phyloP scores from a whole-genome alignment of 2,888 invertebrate species.

The Pristionchus fissidentatus region DNA sequence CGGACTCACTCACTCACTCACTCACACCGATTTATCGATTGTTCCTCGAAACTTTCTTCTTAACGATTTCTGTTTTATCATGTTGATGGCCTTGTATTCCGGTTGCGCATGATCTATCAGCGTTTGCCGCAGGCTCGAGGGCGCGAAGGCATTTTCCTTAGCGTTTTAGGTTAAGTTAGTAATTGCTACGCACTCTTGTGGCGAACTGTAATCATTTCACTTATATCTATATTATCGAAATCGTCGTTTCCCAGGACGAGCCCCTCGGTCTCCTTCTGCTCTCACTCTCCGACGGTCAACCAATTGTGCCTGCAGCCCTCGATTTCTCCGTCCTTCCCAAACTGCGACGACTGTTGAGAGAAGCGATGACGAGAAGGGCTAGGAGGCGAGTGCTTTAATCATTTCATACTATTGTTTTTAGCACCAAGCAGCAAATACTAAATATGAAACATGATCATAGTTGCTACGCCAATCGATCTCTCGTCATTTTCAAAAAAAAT shows the following conservation, averaged over 20 bases:
- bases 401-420: neutral
- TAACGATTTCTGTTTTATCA: too few species aligned
- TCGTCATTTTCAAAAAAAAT: neutral
- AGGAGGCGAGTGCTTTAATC: slow-evolving; percentile 14
- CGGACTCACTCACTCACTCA: too few species aligned
- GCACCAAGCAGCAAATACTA: too few species aligned
- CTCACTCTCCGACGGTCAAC: slow-evolving; percentile 36
- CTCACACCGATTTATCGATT: too few species aligned
- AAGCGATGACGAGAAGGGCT: slow-evolving; percentile 21
- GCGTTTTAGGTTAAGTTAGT: too few species aligned
- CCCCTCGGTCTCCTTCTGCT: slow-evolving; percentile 40
- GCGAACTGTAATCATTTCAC: neutral
- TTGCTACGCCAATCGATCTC: too few species aligned
- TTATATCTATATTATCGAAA: neutral
- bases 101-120: too few species aligned
- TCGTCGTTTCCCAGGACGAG: neutral
- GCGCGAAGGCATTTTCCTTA: too few species aligned
- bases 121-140: too few species aligned
- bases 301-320: slow-evolving; percentile 43
- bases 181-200: neutral
- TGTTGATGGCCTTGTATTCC: too few species aligned
- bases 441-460: too few species aligned
- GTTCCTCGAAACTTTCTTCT: too few species aligned
- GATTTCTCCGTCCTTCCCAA: slow-evolving; percentile 47
- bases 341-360: slow-evolving; percentile 22